phyloP scores from a whole-genome alignment of 2,888 invertebrate genomes.

The Limnephilus auricula region DNA sequence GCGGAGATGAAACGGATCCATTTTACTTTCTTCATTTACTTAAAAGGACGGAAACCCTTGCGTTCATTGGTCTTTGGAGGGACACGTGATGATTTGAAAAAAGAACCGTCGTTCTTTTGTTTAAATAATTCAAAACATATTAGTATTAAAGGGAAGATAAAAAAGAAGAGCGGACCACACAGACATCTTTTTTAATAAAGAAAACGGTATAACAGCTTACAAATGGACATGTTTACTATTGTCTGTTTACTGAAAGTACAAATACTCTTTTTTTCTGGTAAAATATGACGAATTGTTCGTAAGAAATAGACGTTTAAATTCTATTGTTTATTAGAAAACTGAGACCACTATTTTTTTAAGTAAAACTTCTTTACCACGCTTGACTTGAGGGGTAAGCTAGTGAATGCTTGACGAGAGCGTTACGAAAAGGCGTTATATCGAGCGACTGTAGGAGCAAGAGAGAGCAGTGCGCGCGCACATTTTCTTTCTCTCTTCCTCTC shows the following conservation, averaged over 20 bases:
- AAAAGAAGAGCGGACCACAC: background rate
- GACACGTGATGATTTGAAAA: background rate
- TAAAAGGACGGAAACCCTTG: background rate
- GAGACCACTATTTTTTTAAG: too few relatives aligned
- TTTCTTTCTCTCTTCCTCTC: too few relatives aligned
- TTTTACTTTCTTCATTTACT: slow-evolving; percentile 3
- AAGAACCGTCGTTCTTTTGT: background rate
- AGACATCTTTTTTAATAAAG: too few relatives aligned
- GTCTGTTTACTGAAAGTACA: too few relatives aligned
- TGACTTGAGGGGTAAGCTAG: too few relatives aligned
- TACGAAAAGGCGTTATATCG: too few relatives aligned
- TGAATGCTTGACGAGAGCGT: too few relatives aligned
- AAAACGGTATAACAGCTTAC: background rate
- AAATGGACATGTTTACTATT: background rate
- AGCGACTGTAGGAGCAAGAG: too few relatives aligned
- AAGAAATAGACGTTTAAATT: background rate
- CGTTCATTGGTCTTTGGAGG: background rate
- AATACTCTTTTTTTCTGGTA: too few relatives aligned
- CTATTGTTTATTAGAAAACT: background rate
- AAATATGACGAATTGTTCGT: background rate
- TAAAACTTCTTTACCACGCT: too few relatives aligned
- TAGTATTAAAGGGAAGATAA: background rate
- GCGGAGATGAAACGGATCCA: background rate
- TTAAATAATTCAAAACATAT: background rate
- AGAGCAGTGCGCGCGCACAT: too few relatives aligned